Evolutionary conservation across 2,797 vertebrate species (phyloP).

Genomic region (Molossus alvarezi): DNA sequence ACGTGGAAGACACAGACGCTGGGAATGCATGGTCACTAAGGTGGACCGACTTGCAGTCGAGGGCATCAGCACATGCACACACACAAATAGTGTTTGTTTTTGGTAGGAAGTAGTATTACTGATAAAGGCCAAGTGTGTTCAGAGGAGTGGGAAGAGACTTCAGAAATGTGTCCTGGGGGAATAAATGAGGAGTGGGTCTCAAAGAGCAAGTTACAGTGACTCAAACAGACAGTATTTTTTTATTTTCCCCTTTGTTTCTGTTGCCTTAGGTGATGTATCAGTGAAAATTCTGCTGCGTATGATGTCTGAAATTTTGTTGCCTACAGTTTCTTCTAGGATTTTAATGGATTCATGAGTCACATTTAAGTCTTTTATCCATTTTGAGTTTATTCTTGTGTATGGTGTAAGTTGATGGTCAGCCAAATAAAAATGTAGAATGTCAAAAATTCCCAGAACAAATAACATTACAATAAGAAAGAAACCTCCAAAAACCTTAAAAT

Average conservation of each 20-base stretch:
- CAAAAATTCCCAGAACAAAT: neutral
- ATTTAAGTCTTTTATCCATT: no score
- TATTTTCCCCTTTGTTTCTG: no score
- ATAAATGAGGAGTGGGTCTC: neutral
- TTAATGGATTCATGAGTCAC: no score
- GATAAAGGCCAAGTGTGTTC: neutral
- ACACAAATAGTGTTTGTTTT: neutral
- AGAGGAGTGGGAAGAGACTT: neutral
- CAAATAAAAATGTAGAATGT: neutral
- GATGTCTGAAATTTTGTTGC: no score
- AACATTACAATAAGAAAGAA: neutral
- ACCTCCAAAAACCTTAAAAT: neutral
- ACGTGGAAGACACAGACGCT: no score
- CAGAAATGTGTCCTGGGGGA: neutral
- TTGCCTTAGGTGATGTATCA: no score
- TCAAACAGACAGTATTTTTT: neutral
- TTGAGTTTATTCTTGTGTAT: no score
- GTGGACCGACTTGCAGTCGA: neutral
- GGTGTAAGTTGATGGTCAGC: no score
- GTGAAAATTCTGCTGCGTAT: no score
- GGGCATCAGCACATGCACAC: neutral
- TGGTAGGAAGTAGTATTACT: neutral
- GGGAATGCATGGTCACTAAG: neutral
- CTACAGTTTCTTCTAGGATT: no score
- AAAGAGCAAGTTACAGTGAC: neutral